Evolutionary conservation across 2,797 vertebrate genomes (phyloP), one percentile per base, ranked within the genome.

Genomic region (Xenops minutus): DNA sequence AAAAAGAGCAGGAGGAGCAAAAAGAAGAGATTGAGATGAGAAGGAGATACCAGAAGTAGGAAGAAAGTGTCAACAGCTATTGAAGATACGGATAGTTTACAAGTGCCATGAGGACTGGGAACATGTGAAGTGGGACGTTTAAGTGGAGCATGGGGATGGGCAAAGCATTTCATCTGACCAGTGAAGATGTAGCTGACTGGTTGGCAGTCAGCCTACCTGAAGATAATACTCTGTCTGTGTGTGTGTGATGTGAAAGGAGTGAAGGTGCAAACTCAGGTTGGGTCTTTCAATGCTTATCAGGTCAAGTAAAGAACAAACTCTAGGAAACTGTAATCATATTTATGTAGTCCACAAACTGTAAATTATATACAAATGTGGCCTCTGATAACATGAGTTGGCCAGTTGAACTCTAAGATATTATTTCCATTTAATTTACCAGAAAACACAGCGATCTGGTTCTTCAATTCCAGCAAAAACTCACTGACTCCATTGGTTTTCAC

Each of bases 41-140:
- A 94, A 78, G 88, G 76, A 89, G 77, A 92, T 82, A 71, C 52
- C 84, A 92, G 55, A 87, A 93, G 61, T 37, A 91, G 56, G 89
- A 91, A 85, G 77, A 77, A 92, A 74, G 80, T 2, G 7, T 85
- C 68, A 94, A 68, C 88, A 90, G n/a, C 54, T 90, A 62, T 88
- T 95, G 95, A 90, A 81, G 76, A 68, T n/a, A 86, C 20, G 37
- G 32, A 12, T 75, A 43, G 62, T 89, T 91, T 90, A 66, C 73
- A 84, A 88, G 55, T 76, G 46, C 74, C 29, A 14, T 73, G 83
- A 86, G 54, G 51, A 55, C 29, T 55, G n/a, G 18, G 26, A 59
- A 86, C 14, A 10, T n/a, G 64, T 51, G 55, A 96, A 93, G 32
- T 95, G 41, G 88, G 54, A 93, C 46, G 8, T 69, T 91, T 86